Conservation (phyloP, 2,113 vertebrate species). For the Chroicocephalus ridibundus region DNA sequence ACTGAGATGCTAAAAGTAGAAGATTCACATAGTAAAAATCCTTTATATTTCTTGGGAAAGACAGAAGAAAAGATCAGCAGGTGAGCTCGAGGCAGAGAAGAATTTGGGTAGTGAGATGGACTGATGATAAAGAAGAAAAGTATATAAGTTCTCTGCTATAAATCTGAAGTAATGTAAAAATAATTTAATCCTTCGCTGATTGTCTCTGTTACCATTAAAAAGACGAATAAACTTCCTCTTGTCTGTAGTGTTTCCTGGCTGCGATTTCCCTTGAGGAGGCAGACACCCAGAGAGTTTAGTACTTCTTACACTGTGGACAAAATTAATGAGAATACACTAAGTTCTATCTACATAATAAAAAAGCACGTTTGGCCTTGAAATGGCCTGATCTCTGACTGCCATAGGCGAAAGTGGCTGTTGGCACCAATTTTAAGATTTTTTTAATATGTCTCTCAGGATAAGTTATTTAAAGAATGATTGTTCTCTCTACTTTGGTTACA, state of each 20-base stretch:
- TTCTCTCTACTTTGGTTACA: neutral
- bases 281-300: neutral
- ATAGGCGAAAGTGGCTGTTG: neutral
- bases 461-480: conserved; percentile 33
- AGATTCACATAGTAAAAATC: neutral
- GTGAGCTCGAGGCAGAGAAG: neutral
- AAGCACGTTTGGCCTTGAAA: neutral
- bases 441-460: neutral
- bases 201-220: neutral
- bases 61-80: neutral
- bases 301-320: neutral
- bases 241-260: neutral
- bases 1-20: neutral
- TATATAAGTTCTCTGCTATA: neutral
- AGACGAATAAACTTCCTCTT: neutral
- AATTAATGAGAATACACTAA: neutral
- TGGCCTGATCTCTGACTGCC: neutral
- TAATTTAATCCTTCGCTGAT: neutral
- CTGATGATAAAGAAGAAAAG: neutral
- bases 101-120: neutral
- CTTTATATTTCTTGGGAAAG: neutral
- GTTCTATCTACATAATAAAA: neutral
- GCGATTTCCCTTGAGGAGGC: neutral
- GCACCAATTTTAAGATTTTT: neutral
- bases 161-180: neutral